These are phyloP conservation scores for Pilophorus perplexus DNA, from an alignment of 2,888 invertebrate species.

Conservation along the genomic window DNA sequence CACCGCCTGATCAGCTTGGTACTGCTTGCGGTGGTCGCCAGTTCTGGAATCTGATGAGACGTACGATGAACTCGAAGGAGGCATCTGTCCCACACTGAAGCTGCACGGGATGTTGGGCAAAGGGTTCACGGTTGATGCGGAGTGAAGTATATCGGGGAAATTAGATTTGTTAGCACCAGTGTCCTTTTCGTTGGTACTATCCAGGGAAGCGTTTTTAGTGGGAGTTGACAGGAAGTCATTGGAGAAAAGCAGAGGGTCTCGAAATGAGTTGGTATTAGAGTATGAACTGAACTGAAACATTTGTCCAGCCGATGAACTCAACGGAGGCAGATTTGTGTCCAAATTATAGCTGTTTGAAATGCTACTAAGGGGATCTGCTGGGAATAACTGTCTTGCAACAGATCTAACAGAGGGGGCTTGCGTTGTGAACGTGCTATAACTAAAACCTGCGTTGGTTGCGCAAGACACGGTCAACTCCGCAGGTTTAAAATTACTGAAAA, in stretches of 20 bases:
- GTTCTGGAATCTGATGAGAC: neutral
- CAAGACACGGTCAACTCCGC: neutral
- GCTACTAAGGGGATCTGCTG: slow-evolving; percentile 12
- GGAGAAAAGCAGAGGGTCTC: slow-evolving; percentile 8
- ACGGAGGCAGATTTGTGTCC: neutral
- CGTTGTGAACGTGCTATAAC: slow-evolving; percentile 9
- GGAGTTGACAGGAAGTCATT: slow-evolving; percentile 19
- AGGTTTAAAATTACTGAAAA: slow-evolving; percentile 6
- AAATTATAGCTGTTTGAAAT: slow-evolving; percentile 17
- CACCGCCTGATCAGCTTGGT: neutral
- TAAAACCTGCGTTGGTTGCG: neutral
- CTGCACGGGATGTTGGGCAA: slow-evolving; percentile 7
- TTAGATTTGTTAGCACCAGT: neutral
- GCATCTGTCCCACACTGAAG: neutral
- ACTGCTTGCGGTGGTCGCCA: neutral
- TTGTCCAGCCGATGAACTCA: neutral
- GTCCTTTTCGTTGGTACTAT: neutral
- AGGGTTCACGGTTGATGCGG: neutral
- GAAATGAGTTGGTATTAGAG: slow-evolving; percentile 13
- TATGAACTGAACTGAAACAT: slow-evolving; percentile 27
- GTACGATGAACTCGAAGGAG: neutral
- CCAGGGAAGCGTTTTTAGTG: neutral
- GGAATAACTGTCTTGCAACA: slow-evolving; percentile 15
- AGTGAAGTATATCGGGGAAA: neutral
- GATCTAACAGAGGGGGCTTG: slow-evolving; percentile 20